Conservation (phyloP, 2,113 vertebrate species). For the Oreotragus oreotragus region DNA sequence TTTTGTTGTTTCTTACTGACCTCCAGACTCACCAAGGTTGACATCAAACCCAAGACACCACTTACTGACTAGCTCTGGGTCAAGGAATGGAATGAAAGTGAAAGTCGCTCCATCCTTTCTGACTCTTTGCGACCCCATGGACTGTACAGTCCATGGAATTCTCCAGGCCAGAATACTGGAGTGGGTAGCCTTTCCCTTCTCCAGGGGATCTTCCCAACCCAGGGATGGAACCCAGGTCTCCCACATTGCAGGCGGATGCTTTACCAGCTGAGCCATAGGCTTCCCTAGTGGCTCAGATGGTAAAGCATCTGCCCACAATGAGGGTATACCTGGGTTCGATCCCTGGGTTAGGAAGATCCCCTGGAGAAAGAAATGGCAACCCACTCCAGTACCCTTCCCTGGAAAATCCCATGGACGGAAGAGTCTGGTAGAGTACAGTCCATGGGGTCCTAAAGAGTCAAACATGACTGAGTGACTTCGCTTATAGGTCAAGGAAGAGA, state of each 20-base stretch:
- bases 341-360: not conserved
- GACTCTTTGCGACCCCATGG: not conserved
- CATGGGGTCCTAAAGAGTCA: not conserved
- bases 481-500: not conserved
- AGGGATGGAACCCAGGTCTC: not conserved
- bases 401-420: not conserved
- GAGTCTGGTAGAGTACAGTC: not conserved
- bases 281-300: not conserved
- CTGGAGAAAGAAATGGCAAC: not conserved
- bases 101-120: not conserved
- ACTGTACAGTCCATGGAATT: not conserved
- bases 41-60: not conserved
- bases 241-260: not conserved
- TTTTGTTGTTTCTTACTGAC: not conserved
- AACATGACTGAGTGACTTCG: not conserved
- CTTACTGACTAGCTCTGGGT: not conserved
- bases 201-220: not conserved
- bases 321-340: rapidly evolving
- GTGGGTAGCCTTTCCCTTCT: not conserved
- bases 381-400: not conserved
- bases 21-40: not conserved
- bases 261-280: not conserved
- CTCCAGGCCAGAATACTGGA: not conserved
- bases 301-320: not conserved
- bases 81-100: not conserved